A percentile compares a stretch with the other conserved stretches of the same genome.
These are phyloP conservation scores for Eupithecia exiguata DNA, from an alignment of 2,888 invertebrate species.

Conservation along the genomic window DNA sequence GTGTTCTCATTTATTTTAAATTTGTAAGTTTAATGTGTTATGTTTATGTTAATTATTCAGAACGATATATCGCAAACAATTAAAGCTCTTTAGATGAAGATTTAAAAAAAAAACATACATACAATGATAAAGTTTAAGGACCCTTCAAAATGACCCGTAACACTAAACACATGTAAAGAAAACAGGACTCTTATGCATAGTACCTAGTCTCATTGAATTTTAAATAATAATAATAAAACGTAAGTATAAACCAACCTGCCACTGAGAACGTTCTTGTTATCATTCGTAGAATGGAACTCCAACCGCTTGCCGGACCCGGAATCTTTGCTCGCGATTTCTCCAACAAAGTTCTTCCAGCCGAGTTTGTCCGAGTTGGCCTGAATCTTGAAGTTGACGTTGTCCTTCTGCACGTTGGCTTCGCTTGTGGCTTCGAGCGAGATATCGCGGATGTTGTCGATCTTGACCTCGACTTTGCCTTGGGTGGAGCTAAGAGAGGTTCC, in stretches of 20 bases:
- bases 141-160: no score
- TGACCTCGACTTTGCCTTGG: constrained; percentile 84
- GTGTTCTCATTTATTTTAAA: no score
- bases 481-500: constrained; percentile 78
- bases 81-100: no score
- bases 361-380: constrained; percentile 86
- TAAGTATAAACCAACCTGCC: constrained; percentile 82
- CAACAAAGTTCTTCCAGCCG: constrained; percentile 85
- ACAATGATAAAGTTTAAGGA: no score
- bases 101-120: no score
- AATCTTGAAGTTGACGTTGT: constrained; percentile 86
- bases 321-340: constrained; percentile 86
- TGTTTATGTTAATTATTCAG: no score
- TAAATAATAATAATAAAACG: no score
- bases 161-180: not conserved
- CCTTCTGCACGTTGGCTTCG: constrained; percentile 84
- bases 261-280: constrained; percentile 86
- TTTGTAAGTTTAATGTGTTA: no score
- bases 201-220: not conserved
- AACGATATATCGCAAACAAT: no score
- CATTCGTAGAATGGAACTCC: constrained; percentile 85
- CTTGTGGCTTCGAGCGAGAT: constrained; percentile 80
- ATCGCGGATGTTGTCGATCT: constrained; percentile 80
- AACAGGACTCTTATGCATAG: not conserved
- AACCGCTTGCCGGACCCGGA: constrained; percentile 85